Conservation (phyloP, 2,888 invertebrate species). For the Emmelina monodactyla region DNA sequence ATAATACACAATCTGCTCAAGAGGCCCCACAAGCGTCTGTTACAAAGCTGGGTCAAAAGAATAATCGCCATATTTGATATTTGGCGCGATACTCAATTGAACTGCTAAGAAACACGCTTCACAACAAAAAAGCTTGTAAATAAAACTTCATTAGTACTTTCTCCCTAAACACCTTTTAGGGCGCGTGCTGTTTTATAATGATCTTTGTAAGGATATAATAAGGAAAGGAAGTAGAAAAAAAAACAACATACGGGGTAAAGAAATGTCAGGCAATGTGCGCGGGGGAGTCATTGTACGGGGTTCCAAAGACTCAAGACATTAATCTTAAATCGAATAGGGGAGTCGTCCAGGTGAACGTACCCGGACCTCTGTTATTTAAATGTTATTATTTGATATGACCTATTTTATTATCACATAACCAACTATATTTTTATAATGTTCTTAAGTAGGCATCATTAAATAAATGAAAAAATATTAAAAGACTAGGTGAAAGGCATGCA, state of each 20-base stretch:
- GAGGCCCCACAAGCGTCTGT: constrained; percentile 37
- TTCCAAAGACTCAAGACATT: constrained; percentile 13
- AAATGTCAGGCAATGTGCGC: constrained; percentile 20
- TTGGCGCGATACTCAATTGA: background rate
- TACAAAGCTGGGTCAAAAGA: constrained; percentile 18
- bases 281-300: constrained; percentile 7
- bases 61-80: background rate
- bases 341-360: constrained; percentile 11
- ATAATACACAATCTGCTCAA: constrained; percentile 24
- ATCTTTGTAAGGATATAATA: constrained; percentile 12
- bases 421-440: too few relatives aligned
- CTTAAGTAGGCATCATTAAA: too few relatives aligned
- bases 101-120: background rate
- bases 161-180: constrained; percentile 14
- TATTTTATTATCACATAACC: too few relatives aligned
- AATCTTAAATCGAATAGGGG: constrained; percentile 12
- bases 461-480: too few relatives aligned
- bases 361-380: too few relatives aligned
- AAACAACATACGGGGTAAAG: constrained; percentile 16
- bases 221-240: constrained; percentile 11
- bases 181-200: constrained; percentile 6
- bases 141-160: constrained; percentile 11
- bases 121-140: background rate
- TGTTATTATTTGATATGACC: too few relatives aligned
- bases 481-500: too few relatives aligned